These are phyloP conservation scores for Murina feae DNA, from an alignment of 2,113 vertebrate species.

Conservation along the genomic window DNA sequence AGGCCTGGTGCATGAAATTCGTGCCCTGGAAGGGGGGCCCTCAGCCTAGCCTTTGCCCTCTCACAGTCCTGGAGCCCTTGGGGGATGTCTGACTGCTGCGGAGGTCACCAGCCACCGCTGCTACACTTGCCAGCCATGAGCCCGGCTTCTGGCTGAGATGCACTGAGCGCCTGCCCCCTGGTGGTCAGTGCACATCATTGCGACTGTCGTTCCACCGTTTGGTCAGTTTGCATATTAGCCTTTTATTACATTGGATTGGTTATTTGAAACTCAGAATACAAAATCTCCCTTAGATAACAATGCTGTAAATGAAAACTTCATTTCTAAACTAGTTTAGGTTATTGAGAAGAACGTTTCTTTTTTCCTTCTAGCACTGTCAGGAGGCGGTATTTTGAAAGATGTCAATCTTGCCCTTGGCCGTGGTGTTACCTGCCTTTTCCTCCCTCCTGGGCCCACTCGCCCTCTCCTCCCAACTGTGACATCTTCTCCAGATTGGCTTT, in stretches of 20 bases:
- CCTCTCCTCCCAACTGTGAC: background rate
- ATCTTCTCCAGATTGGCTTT: background rate
- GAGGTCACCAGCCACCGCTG: too few species aligned
- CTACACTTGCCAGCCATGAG: too few species aligned
- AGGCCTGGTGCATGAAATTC: too few species aligned
- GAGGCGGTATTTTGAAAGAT: background rate
- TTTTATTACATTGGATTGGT: background rate
- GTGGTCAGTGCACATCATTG: too few species aligned
- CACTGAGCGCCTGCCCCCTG: too few species aligned
- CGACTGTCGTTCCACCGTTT: too few species aligned
- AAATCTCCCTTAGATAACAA: background rate
- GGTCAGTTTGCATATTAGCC: too few species aligned
- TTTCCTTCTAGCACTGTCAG: background rate
- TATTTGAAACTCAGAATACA: background rate
- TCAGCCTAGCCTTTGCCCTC: too few species aligned
- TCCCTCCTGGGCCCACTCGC: background rate
- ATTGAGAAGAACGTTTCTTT: background rate
- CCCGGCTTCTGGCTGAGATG: too few species aligned
- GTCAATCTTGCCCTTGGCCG: background rate
- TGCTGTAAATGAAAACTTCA: background rate
- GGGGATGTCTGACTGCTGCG: too few species aligned
- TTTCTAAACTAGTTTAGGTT: background rate
- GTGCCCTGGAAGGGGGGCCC: too few species aligned
- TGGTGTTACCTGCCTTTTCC: background rate
- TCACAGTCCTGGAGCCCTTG: too few species aligned